Evolutionary conservation across 2,113 vertebrate genomes (phyloP).

Genomic region (Spea multiplicata): DNA sequence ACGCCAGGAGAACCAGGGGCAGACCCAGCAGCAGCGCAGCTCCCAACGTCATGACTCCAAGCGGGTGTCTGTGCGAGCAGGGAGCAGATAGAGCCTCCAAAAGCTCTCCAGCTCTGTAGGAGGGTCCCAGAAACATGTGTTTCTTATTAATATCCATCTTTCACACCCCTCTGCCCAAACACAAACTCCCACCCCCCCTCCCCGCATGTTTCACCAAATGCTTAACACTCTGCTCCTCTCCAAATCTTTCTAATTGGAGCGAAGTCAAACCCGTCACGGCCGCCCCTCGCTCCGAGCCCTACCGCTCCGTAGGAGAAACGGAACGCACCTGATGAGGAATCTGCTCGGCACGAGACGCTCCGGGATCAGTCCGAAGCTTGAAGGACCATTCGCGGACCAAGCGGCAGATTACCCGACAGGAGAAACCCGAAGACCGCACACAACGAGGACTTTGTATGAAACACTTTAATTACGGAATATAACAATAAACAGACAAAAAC

Average conservation of each 20-base stretch:
- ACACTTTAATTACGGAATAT: no score
- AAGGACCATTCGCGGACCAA: no score
- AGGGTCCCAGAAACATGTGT: constrained; percentile 66
- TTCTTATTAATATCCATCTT: constrained; percentile 60
- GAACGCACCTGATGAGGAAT: no score
- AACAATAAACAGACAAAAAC: no score
- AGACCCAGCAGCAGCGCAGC: constrained; percentile 49
- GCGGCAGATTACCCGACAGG: no score
- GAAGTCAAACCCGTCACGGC: not conserved
- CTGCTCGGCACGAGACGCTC: no score
- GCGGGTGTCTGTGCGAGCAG: constrained; percentile 53
- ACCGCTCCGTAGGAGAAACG: not conserved
- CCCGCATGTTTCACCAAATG: not conserved
- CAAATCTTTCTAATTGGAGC: not conserved
- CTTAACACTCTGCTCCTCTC: constrained; percentile 7
- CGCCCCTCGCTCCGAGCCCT: not conserved
- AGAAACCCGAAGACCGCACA: no score
- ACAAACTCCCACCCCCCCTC: constrained; percentile 17
- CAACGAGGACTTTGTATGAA: no score
- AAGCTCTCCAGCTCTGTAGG: constrained; percentile 59
- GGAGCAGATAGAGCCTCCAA: constrained; percentile 58
- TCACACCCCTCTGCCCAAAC: constrained; percentile 41
- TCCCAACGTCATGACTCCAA: constrained; percentile 56
- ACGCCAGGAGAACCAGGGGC: constrained; percentile 45
- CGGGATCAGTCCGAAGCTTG: no score